Evolutionary conservation across 2,113 vertebrate genomes (phyloP).

Genomic region (Ramphastos sulfuratus): DNA sequence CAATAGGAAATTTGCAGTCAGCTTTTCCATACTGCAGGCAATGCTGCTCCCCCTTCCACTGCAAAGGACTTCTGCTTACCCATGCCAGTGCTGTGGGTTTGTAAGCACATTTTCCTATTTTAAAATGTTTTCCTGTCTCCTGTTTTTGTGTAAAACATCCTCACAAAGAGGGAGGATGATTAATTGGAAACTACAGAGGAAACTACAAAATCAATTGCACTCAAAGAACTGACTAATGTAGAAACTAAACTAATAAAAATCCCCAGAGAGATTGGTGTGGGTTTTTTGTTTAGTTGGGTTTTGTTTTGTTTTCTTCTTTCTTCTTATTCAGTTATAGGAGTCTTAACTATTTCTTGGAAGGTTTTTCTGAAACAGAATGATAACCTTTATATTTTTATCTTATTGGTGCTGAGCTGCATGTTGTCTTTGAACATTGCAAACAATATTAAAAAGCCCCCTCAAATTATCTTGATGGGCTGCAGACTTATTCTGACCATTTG

Average conservation of each 20-base stretch:
- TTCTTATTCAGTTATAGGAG: neutral
- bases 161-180: conserved; percentile 20
- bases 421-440: neutral
- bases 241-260: conserved; percentile 19
- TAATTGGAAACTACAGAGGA: conserved; percentile 60
- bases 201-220: conserved; percentile 66
- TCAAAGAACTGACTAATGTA: conserved; percentile 46
- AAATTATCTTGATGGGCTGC: neutral
- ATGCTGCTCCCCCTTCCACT: neutral
- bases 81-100: conserved; percentile 24
- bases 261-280: neutral
- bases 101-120: conserved; percentile 34
- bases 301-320: neutral
- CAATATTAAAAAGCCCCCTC: neutral
- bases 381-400: neutral
- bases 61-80: neutral
- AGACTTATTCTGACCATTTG: neutral
- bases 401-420: neutral
- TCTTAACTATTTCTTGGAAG: neutral
- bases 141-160: conserved; percentile 51
- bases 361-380: neutral
- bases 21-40: neutral
- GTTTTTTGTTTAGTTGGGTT: no score
- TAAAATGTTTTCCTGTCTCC: conserved; percentile 50
- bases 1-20: conserved; percentile 58